Percentiles rank a stretch among this genome's conserved stretches.
Evolutionary conservation across 2,888 invertebrate genomes (phyloP).

Genomic region (Sicus ferrugineus): DNA sequence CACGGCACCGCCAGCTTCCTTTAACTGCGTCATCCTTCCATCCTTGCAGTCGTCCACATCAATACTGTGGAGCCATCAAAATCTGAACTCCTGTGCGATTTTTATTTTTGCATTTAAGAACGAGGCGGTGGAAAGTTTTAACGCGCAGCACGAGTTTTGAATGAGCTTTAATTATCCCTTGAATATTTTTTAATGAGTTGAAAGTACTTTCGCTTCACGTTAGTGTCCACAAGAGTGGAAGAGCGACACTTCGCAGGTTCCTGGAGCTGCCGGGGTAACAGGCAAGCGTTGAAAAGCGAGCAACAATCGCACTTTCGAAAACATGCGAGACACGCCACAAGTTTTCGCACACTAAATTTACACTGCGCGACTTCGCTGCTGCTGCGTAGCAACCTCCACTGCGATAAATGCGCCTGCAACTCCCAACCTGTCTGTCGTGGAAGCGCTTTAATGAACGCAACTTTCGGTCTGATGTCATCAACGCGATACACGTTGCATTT

Average conservation of each 20-base stretch:
- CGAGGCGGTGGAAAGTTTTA: neutral
- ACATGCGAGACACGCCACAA: neutral
- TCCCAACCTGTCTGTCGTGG: too few relatives aligned
- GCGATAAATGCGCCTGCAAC: neutral
- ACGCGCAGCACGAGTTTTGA: neutral
- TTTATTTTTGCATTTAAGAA: neutral
- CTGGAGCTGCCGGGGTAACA: neutral
- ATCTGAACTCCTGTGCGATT: neutral
- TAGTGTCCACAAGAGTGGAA: slow-evolving; percentile 1
- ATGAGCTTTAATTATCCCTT: slow-evolving; percentile 18
- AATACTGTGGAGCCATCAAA: slow-evolving; percentile 5
- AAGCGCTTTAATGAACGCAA: too few relatives aligned
- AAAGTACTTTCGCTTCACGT: slow-evolving; percentile 8
- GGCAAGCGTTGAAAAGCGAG: neutral
- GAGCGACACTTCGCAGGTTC: neutral
- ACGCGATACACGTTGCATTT: too few relatives aligned
- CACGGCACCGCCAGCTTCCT: neutral
- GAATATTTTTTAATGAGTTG: slow-evolving; percentile 24
- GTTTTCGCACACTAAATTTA: neutral
- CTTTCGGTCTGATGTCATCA: too few relatives aligned
- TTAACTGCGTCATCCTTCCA: neutral
- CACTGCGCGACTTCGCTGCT: neutral
- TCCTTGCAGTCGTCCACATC: neutral
- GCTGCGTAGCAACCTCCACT: neutral
- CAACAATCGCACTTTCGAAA: neutral